Conservation (phyloP, 2,797 vertebrate species). For the Acropternis orthonyx region DNA sequence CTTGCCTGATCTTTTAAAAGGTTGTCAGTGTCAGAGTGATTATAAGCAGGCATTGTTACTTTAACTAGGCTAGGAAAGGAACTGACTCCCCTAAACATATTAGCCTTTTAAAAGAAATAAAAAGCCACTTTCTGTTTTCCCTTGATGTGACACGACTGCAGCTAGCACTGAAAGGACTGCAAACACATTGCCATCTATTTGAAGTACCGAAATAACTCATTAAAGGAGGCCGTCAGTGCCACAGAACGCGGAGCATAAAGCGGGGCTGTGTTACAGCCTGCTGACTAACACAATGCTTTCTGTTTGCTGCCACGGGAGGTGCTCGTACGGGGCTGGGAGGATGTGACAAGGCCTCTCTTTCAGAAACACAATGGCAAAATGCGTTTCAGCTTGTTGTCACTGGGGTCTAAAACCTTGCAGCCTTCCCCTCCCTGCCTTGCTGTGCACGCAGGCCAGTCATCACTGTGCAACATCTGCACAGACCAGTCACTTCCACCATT, state of each 20-base stretch:
- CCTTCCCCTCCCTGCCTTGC: not conserved
- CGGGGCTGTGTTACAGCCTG: constrained; percentile 2
- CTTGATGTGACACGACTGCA: not conserved
- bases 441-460: not conserved
- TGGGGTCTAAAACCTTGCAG: not conserved
- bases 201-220: constrained; percentile 32
- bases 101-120: not conserved
- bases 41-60: not conserved
- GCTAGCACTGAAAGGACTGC: constrained; percentile 4
- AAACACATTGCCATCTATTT: not conserved
- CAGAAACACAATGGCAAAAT: constrained; percentile 32
- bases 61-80: not conserved
- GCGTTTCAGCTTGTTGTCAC: not conserved
- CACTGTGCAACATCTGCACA: not conserved
- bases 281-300: constrained; percentile 17
- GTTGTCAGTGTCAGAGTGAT: not conserved
- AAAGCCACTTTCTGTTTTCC: not conserved
- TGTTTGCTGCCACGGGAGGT: constrained; percentile 39
- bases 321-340: not conserved
- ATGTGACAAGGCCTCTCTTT: constrained; percentile 28
- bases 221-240: not conserved
- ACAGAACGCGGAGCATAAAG: not conserved
- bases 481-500: not conserved
- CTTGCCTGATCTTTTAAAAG: not conserved
- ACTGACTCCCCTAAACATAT: not conserved